Base-by-base conservation (phyloP, 1,140 invertebrate species). In the Habropoda laboriosa region DNA sequence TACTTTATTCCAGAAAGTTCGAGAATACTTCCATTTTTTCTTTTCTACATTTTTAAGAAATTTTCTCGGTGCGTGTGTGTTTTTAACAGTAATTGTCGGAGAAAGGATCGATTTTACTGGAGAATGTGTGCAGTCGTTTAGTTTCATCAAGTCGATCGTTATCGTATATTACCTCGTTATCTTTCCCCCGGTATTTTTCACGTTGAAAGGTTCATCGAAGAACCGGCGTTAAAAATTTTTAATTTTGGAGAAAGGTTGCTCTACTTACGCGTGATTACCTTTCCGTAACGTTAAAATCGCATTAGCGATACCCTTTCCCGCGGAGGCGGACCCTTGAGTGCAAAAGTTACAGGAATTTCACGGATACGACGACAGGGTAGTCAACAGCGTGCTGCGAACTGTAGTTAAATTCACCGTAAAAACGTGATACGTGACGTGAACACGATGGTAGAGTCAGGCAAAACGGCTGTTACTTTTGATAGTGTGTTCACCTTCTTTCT, bases 401-500 rank as follows among this genome's bases (percentile, higher is more conserved):
- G 45, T 32, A 49, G 70, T 73, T 73, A 49, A 47, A 47, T 45
- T 35, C 30, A 0, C 16, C 40, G n/a, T 73, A 61, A 58, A 61
- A 35, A 32, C 3, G 40, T 32, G 7, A 32, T 45, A 38, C 40
- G 5, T 30, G 70, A 72, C 70, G 30, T 1, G 57, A 38, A 61
- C 40, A 24, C 57, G 30, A 35, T 10, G 38, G 13, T 60, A 73
- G 61, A 49, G n/a, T 18, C 30, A 32, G 24, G 18, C 13, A 16
- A 60, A 60, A 38, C 42, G 57, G 16, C 32, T 73, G 16, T 61
- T 61, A 60, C 40, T 32, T 73, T 61, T 38, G 55, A 73, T 32
- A 35, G 27, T n/a, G 16, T 21, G 38, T 47, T 60, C 55, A 24
- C 13, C 53, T 73, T 35, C n/a, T 47, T 47, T 12, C 1, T n/a